These are phyloP conservation scores for Coptodon bakossiorum DNA, from an alignment of 2,113 vertebrate species.

Conservation along the genomic window DNA sequence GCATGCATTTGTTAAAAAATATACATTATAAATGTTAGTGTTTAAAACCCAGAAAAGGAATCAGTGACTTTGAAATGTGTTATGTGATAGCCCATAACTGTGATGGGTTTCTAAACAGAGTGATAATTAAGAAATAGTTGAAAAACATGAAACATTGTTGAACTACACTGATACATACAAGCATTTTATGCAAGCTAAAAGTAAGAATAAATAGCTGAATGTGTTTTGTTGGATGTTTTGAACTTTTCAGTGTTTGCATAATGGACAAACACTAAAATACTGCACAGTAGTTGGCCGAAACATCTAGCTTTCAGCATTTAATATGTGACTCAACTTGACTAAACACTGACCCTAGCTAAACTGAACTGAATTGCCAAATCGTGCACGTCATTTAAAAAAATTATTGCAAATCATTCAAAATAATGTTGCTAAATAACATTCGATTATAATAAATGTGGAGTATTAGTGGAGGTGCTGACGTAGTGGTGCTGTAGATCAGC, in stretches of 20 bases:
- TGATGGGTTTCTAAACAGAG: not conserved
- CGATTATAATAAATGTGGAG: not conserved
- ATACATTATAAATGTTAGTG: accelerated
- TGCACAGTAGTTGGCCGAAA: not conserved
- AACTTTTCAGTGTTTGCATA: not conserved
- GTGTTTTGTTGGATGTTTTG: accelerated
- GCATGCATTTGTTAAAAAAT: accelerated
- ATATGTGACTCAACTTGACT: not conserved
- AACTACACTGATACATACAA: not conserved
- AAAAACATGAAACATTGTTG: not conserved
- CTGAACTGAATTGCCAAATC: not conserved
- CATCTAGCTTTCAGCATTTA: not conserved
- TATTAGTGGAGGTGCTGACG: not conserved
- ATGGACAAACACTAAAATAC: not conserved
- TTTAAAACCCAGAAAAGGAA: not conserved
- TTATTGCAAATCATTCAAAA: not conserved
- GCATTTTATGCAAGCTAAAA: not conserved
- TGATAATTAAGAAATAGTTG: not conserved
- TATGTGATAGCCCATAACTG: not conserved
- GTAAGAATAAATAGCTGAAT: not conserved
- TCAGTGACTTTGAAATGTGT: not conserved
- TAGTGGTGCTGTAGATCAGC: not conserved
- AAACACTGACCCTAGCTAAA: not conserved
- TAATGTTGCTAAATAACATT: not conserved
- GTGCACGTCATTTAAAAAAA: not conserved